A percentile compares a stretch with the other conserved stretches of the same genome.
These are phyloP conservation scores for Ectemnius lituratus DNA, from an alignment of 2,888 invertebrate genomes.

Conservation along the genomic window DNA sequence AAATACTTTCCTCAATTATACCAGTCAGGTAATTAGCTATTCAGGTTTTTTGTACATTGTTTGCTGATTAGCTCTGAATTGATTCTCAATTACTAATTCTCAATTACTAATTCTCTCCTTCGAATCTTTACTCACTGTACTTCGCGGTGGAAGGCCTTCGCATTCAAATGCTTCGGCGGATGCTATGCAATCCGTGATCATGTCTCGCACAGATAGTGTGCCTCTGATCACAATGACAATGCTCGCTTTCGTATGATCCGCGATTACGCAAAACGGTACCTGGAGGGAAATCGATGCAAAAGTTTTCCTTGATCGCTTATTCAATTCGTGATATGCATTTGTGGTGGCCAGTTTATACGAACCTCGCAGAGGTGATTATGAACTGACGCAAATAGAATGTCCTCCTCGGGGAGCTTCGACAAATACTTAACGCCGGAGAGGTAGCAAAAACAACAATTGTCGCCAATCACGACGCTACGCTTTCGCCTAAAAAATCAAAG, in stretches of 20 bases:
- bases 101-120: background rate
- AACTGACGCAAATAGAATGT: constrained; percentile 92
- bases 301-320: constrained; percentile 28
- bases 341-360: constrained; percentile 15
- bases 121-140: constrained; percentile 77
- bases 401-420: constrained; percentile 86
- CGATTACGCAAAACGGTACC: constrained; percentile 92
- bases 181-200: constrained; percentile 90
- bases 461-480: constrained; percentile 85
- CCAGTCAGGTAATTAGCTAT: background rate
- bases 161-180: constrained; percentile 87
- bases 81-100: background rate
- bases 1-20: background rate
- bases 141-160: constrained; percentile 83
- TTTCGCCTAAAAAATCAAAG: constrained; percentile 72
- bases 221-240: constrained; percentile 92
- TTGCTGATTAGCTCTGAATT: background rate
- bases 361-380: constrained; percentile 92
- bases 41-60: background rate
- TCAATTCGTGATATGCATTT: too few relatives aligned
- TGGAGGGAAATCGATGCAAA: constrained; percentile 70
- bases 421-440: constrained; percentile 90
- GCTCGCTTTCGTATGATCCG: constrained; percentile 88
- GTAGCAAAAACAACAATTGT: constrained; percentile 94
- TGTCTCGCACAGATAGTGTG: constrained; percentile 90